Base-by-base conservation (phyloP, 2,113 vertebrate species). In the Stomatorhinus ivindoensis region DNA sequence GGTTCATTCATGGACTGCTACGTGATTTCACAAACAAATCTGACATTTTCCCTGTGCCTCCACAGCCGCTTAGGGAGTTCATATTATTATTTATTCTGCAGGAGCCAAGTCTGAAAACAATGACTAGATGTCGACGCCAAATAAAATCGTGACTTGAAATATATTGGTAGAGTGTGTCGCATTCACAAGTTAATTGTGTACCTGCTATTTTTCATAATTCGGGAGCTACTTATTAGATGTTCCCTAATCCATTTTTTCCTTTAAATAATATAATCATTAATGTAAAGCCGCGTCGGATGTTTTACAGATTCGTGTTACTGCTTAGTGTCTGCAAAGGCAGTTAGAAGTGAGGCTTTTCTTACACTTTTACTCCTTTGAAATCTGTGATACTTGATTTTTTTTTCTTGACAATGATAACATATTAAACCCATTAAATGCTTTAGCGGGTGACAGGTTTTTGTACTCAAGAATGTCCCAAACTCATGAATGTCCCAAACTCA, bases 91-190 rank as follows among this genome's bases (percentile, higher is more conserved):
- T 82, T 24, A 35, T 76, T 65, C n/a, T 47, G 55, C 24, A 21
- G 53, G 21, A 87, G 55, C 53, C 87, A 61, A 50, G 17, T 47
- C 88, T 89, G 48, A 55, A 83, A 69, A 89, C 47, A 83, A 69
- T 35, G 31, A 21, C 15, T 42, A 80, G 44, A 53, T 50, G 46
- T 27, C 13, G 46, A 47, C 24, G 69, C 31, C n/a, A 76, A 47
- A 47, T 73, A 31, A 42, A 76, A 50, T 48, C 69, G 50, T 82
- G 17, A 85, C 44, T 47, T 87, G 31, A 55, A 27, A 87, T 17
- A 35, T 50, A 11, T 47, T 50, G 24, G 15, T 35, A 21, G 31
- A 42, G 3, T 39, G 31, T 8, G 4, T 58, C 0, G 27, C 48
- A 55, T 24, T 82, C 48, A 21, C 47, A 9, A 46, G 11, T 51